phyloP scores from a whole-genome alignment of 2,888 invertebrate genomes.

The Stenodera caucasica region DNA sequence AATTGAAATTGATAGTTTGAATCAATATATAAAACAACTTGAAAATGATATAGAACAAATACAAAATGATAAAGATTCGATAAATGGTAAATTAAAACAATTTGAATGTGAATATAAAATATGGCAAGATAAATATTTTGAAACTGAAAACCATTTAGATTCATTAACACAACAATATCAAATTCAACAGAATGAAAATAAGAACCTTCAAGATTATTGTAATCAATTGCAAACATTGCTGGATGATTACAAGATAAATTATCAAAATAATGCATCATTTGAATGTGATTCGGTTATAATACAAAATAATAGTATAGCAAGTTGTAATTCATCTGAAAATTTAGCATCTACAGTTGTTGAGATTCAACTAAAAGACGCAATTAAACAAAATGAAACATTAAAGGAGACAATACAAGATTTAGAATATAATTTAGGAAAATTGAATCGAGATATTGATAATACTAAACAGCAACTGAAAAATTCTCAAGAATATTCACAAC shows the following conservation, averaged over 20 bases:
- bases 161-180: conserved; percentile 39
- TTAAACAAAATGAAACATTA: conserved; percentile 43
- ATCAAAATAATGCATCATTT: conserved; percentile 27
- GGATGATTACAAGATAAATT: conserved; percentile 51
- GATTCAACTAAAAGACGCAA: conserved; percentile 51
- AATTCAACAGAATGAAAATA: conserved; percentile 43
- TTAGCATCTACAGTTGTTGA: conserved; percentile 54
- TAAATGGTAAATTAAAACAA: conserved; percentile 55
- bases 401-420: conserved; percentile 21
- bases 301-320: neutral
- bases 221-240: conserved; percentile 54
- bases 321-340: conserved; percentile 39
- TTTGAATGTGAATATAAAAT: conserved; percentile 47
- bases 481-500: neutral
- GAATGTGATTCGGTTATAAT: conserved; percentile 34
- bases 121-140: conserved; percentile 46
- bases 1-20: conserved; percentile 60
- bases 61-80: conserved; percentile 58
- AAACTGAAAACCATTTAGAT: conserved; percentile 43
- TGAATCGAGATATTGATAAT: neutral
- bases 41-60: conserved; percentile 60
- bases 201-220: conserved; percentile 43
- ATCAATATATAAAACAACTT: conserved; percentile 58
- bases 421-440: conserved; percentile 9
- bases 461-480: neutral